phyloP scores from a whole-genome alignment of 2,113 vertebrate genomes.

The Sula dactylatra region DNA sequence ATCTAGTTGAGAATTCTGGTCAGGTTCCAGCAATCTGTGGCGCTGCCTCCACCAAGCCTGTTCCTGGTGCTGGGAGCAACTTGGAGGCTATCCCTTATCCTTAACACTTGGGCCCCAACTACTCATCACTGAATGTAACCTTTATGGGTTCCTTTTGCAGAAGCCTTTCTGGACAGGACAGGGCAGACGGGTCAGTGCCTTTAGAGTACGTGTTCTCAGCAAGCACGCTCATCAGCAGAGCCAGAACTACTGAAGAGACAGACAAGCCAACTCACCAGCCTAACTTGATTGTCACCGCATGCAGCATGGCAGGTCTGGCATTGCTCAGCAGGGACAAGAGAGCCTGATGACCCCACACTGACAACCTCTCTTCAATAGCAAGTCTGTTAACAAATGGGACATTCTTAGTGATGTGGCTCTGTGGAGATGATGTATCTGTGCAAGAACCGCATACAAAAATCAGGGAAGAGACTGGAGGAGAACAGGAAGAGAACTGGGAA shows the following conservation, averaged over 20 bases:
- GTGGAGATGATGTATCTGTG: background rate
- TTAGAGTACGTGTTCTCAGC: background rate
- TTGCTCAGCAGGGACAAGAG: background rate
- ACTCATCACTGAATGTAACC: background rate
- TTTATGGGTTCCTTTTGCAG: slow-evolving; percentile 1
- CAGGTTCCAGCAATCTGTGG: background rate
- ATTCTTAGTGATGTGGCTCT: background rate
- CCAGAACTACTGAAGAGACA: background rate
- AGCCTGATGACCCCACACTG: background rate
- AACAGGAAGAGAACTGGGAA: background rate
- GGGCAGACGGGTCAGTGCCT: slow-evolving; percentile 22
- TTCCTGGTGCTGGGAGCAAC: slow-evolving; percentile 20
- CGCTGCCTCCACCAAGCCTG: background rate
- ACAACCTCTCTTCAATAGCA: background rate
- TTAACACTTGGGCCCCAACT: background rate
- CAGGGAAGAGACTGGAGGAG: background rate
- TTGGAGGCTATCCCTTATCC: background rate
- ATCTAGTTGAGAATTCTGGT: background rate
- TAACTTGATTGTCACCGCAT: background rate
- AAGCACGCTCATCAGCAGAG: background rate
- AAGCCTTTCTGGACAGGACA: background rate
- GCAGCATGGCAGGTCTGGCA: background rate
- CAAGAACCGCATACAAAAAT: background rate
- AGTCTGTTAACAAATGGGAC: background rate
- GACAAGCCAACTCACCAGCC: background rate